Conservation (phyloP, 2,113 vertebrate species). For the Siniperca chuatsi region DNA sequence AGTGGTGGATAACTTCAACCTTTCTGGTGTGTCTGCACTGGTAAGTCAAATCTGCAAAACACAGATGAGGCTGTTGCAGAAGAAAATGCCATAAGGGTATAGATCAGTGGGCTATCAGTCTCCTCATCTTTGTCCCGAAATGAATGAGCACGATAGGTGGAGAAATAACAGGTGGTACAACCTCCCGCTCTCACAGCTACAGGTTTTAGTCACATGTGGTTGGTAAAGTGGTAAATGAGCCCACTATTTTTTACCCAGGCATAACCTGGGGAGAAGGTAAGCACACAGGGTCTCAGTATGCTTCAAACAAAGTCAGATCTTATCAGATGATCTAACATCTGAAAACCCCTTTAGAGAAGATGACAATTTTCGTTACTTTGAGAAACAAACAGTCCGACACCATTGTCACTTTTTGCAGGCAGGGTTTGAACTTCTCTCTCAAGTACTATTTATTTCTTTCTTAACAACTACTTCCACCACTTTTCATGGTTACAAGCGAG, state of each 20-base stretch:
- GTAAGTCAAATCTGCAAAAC: not conserved
- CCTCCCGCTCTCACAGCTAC: slow-evolving; percentile 3
- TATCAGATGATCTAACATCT: not conserved
- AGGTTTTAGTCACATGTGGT: not conserved
- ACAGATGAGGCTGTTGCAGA: not conserved
- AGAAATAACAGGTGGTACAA: not conserved
- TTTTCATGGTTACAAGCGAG: not conserved
- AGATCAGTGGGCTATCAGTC: too few relatives aligned
- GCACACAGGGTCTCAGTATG: not conserved
- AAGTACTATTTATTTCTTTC: not conserved
- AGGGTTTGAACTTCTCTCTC: not conserved
- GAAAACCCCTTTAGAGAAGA: not conserved
- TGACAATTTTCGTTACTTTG: not conserved
- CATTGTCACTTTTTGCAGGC: not conserved
- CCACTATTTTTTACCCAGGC: not conserved
- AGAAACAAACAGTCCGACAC: not conserved
- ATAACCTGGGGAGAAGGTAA: not conserved
- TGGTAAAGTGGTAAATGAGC: not conserved
- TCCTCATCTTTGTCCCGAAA: not conserved
- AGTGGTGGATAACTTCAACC: not conserved
- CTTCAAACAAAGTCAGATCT: not conserved
- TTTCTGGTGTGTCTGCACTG: not conserved
- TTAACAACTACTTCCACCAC: not conserved
- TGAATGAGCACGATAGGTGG: not conserved
- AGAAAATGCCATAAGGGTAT: not conserved